phyloP scores from a whole-genome alignment of 2,797 vertebrate genomes.

The Heteromormyrus szaboi region DNA sequence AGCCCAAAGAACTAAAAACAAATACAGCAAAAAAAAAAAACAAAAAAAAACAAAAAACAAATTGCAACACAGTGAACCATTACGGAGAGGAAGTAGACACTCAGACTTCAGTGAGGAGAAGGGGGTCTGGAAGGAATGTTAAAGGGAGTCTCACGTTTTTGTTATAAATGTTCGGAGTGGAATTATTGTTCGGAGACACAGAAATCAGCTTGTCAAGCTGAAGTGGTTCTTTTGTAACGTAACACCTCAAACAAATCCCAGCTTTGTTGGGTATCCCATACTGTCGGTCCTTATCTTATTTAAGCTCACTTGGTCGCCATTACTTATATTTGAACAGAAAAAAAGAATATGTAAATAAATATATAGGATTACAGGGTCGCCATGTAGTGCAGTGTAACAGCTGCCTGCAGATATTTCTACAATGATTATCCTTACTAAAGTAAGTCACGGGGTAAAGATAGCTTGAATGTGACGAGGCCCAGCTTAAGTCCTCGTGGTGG shows the following conservation, averaged over 20 bases:
- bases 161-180: conserved; percentile 6
- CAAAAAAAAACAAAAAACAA: neutral
- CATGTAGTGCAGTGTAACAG: conserved; percentile 84
- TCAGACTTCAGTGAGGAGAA: neutral
- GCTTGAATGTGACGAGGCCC: conserved; percentile 87
- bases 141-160: conserved; percentile 32
- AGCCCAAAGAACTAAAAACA: neutral
- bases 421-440: conserved; percentile 97
- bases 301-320: conserved; percentile 58
- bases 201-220: neutral
- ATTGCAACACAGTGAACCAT: neutral
- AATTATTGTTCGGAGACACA: conserved; percentile 7
- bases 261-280: conserved; percentile 1
- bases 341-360: conserved; percentile 91
- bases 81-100: neutral
- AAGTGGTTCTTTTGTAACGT: neutral
- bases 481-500: conserved; percentile 68
- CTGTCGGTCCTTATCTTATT: conserved; percentile 40
- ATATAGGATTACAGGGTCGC: conserved; percentile 89
- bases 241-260: neutral
- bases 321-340: conserved; percentile 70
- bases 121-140: conserved; percentile 56
- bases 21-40: neutral
- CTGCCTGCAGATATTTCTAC: conserved; percentile 93
- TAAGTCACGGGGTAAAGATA: conserved; percentile 95